Evolutionary conservation across 2,113 vertebrate species (phyloP), one percentile per base, ranked within the genome.

Genomic region (Prunella himalayana): DNA sequence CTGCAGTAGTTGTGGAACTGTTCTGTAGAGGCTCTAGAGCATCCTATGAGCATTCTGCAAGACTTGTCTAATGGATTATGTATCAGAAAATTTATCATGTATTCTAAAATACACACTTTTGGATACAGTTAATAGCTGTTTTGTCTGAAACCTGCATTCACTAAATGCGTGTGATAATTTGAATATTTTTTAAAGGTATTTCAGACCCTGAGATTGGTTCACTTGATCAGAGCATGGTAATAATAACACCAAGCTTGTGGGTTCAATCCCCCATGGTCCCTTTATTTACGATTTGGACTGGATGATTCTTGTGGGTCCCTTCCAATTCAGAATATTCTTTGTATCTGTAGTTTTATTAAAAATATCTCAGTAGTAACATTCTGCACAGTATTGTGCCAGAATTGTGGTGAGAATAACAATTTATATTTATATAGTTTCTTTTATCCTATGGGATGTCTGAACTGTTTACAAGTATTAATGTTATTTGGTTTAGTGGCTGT

Each of bases 31-130:
- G 12, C 25, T 82, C 10, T 42, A 82, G 39, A n/a, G 18, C 71
- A 14, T 21, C 15, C 35, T 71, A 1, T 25, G 44, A 56, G 59
- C 39, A 82, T 33, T 33, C 49, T 79, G 22, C 8, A 83, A 50
- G 25, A 31, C n/a, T 60, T 1, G 0, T 56, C 10, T 54, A n/a
- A 70, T 21, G 11, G 25, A 49, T 50, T 9, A 15, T n/a, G 27
- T 80, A 23, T n/a, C 4, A 2, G 15, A 56, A 90, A 37, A 86
- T 44, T 63, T 70, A 57, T 50, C 3, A 20, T 30, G 4, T 39
- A 35, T 69, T 94, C 24, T 86, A 64, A 83, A 86, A 33, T 21
- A 51, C 8, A 9, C 5, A 51, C 24, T 87, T 71, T 65, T 91
- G 18, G 35, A 54, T 50, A 51, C 6, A 64, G 11, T 28, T 35